Evolutionary conservation across 1,140 invertebrate genomes (phyloP).

Genomic region (Drosophila lowei): DNA sequence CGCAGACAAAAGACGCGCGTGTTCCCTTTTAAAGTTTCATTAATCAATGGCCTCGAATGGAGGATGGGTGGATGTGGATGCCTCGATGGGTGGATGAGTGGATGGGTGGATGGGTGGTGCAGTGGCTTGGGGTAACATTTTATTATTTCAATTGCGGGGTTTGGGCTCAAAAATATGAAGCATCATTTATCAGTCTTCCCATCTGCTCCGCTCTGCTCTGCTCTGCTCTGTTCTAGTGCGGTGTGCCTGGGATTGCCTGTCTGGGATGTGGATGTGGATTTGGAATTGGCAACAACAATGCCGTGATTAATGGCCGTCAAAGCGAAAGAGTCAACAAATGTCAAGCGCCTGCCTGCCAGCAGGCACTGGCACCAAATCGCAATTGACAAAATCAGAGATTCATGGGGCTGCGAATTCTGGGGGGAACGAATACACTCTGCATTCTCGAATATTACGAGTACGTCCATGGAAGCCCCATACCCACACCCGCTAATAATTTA

Average conservation of each 20-base stretch:
- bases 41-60: constrained; percentile 55
- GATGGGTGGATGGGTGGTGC: not conserved
- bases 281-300: constrained; percentile 79
- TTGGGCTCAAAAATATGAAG: constrained; percentile 69
- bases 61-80: not conserved
- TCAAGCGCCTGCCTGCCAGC: constrained; percentile 52
- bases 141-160: constrained; percentile 75
- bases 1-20: constrained; percentile 61
- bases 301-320: constrained; percentile 79
- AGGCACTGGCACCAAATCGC: not conserved
- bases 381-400: constrained; percentile 37
- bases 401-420: not conserved
- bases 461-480: too few species aligned
- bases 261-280: constrained; percentile 68
- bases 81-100: not conserved
- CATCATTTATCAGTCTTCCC: constrained; percentile 73
- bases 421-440: not conserved
- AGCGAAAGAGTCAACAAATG: constrained; percentile 80
- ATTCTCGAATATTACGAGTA: too few species aligned
- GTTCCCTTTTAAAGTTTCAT: constrained; percentile 78
- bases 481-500: too few species aligned
- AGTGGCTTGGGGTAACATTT: constrained; percentile 38
- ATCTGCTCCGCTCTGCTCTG: not conserved
- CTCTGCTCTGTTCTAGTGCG: not conserved
- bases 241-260: constrained; percentile 22